A percentile compares a stretch with the other conserved stretches of the same genome.
phyloP scores from a whole-genome alignment of 2,888 invertebrate genomes.

The Dusona sp. region DNA sequence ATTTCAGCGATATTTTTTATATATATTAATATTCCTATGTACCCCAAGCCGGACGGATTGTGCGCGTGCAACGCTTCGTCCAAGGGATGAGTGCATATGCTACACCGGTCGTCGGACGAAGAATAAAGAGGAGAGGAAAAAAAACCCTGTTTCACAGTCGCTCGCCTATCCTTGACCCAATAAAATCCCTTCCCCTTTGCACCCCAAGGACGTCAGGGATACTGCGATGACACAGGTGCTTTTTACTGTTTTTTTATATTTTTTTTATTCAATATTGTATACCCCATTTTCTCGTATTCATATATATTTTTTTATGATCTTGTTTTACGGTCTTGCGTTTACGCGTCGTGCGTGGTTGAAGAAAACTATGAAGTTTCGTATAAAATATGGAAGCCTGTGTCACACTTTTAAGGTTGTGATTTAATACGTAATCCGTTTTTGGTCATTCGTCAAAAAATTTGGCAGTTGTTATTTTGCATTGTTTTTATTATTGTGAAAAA shows the following conservation, averaged over 20 bases:
- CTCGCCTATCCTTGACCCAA: slow-evolving; percentile 64
- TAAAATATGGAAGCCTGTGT: not conserved
- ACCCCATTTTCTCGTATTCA: not conserved
- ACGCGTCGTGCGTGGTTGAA: not conserved
- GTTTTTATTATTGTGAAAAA: not conserved
- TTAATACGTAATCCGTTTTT: not conserved
- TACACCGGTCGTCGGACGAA: slow-evolving; percentile 37
- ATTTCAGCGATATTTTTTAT: slow-evolving; percentile 8
- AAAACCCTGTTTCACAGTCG: slow-evolving; percentile 39
- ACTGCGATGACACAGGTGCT: slow-evolving; percentile 40
- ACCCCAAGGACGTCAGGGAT: slow-evolving; percentile 40
- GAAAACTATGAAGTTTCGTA: not conserved
- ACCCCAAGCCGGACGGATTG: slow-evolving; percentile 21
- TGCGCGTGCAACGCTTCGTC: slow-evolving; percentile 42
- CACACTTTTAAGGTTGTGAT: not conserved
- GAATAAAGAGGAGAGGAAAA: slow-evolving; percentile 41
- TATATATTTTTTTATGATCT: not conserved
- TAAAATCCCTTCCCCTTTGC: slow-evolving; percentile 1
- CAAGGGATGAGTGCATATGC: slow-evolving; percentile 51
- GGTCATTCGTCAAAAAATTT: not conserved
- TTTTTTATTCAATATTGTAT: not conserved
- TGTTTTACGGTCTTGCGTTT: not conserved
- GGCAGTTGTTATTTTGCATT: not conserved
- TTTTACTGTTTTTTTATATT: not conserved
- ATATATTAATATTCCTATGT: slow-evolving; percentile 22